Conservation (phyloP, 2,797 vertebrate species). For the Siniperca undulata region DNA sequence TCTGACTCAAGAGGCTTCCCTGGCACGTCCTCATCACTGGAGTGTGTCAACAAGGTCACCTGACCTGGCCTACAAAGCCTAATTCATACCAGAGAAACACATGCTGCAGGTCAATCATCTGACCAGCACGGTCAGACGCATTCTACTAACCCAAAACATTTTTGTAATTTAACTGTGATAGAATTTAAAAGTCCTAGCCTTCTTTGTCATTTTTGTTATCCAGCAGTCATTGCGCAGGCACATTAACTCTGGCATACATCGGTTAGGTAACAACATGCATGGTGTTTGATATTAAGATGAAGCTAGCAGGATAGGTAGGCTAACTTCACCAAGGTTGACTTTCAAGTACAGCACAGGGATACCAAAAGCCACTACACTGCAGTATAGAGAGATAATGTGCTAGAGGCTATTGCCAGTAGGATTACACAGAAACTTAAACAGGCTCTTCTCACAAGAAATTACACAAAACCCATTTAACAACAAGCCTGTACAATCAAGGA, state of each 20-base stretch:
- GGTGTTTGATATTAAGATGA: constrained; percentile 24
- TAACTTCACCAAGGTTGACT: constrained; percentile 35
- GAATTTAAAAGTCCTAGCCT: background rate
- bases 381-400: constrained; percentile 9
- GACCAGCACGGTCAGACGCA: constrained; percentile 52
- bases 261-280: constrained; percentile 10
- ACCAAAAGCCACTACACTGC: constrained; percentile 32
- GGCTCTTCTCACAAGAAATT: background rate
- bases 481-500: background rate
- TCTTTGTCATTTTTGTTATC: background rate
- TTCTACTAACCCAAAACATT: constrained; percentile 12
- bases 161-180: background rate
- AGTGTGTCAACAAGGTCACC: constrained; percentile 78
- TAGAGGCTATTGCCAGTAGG: background rate
- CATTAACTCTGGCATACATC: background rate
- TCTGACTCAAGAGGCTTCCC: constrained; percentile 49
- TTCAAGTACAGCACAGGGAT: constrained; percentile 1
- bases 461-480: background rate
- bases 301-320: background rate
- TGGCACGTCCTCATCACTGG: constrained; percentile 56
- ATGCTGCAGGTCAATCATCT: constrained; percentile 73
- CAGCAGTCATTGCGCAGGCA: background rate
- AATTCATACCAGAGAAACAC: constrained; percentile 74
- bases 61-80: constrained; percentile 75
- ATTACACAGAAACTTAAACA: background rate